phyloP scores from a whole-genome alignment of 1,140 invertebrate genomes.

The Nixonia krombeini region DNA sequence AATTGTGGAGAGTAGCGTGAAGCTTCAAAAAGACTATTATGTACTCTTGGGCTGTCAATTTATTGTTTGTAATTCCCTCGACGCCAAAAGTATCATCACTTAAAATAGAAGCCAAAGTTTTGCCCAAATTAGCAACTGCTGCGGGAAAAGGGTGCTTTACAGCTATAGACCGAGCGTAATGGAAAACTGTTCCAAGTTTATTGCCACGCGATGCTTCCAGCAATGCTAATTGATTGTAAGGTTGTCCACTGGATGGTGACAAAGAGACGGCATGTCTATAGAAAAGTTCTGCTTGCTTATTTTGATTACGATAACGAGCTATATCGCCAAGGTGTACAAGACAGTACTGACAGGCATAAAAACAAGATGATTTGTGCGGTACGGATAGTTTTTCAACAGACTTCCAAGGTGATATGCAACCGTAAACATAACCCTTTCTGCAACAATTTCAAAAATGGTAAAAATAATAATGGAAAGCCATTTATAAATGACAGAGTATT shows the following conservation, averaged over 20 bases:
- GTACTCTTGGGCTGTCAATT: slow-evolving; percentile 79
- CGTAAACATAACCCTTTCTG: slow-evolving; percentile 69
- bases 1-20: slow-evolving; percentile 76
- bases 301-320: slow-evolving; percentile 85
- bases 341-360: slow-evolving; percentile 89
- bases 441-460: slow-evolving; percentile 25
- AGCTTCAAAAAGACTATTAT: slow-evolving; percentile 79
- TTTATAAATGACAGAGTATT: background rate
- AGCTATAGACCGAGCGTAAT: slow-evolving; percentile 85
- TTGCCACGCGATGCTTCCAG: slow-evolving; percentile 86
- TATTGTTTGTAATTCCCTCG: slow-evolving; percentile 72
- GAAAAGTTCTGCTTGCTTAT: slow-evolving; percentile 80
- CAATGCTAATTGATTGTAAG: slow-evolving; percentile 89
- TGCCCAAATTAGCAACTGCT: slow-evolving; percentile 83
- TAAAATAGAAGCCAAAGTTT: slow-evolving; percentile 75
- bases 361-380: slow-evolving; percentile 81
- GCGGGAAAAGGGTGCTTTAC: slow-evolving; percentile 88
- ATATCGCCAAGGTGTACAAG: slow-evolving; percentile 90
- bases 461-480: background rate
- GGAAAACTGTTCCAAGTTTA: slow-evolving; percentile 85
- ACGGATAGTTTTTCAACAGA: slow-evolving; percentile 67
- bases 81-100: slow-evolving; percentile 70
- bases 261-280: slow-evolving; percentile 84
- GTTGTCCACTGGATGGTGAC: slow-evolving; percentile 87
- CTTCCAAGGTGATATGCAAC: slow-evolving; percentile 67